Evolutionary conservation across 2,797 vertebrate genomes (phyloP).

Genomic region (Gadopsis marmoratus): DNA sequence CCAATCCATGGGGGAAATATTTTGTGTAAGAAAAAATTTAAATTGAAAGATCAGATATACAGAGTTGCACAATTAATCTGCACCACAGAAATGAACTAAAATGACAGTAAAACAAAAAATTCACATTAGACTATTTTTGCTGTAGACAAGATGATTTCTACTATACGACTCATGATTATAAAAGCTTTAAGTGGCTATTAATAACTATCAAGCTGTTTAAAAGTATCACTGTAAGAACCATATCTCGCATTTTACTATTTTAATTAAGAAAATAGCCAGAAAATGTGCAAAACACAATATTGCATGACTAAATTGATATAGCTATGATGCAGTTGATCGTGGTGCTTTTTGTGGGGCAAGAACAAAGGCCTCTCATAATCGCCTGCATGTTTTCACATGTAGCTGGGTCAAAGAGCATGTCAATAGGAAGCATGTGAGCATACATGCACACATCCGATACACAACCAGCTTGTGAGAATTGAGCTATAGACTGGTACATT

Average conservation of each 20-base stretch:
- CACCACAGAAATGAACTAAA: conserved; percentile 63
- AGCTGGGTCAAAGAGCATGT: conserved; percentile 10
- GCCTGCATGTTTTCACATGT: conserved; percentile 18
- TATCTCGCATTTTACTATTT: conserved; percentile 49
- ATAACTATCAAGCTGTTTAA: conserved; percentile 46
- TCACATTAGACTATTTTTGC: conserved; percentile 57
- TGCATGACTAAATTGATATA: conserved; percentile 53
- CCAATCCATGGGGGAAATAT: conserved; percentile 30
- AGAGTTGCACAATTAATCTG: conserved; percentile 41
- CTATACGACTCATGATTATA: conserved; percentile 26
- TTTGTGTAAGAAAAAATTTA: conserved; percentile 8
- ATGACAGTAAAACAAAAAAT: conserved; percentile 49
- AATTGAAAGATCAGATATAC: conserved; percentile 52
- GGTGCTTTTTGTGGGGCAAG: conserved; percentile 29
- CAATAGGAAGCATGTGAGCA: conserved; percentile 12
- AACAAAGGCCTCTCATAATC: conserved; percentile 31
- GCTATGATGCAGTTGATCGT: conserved; percentile 24
- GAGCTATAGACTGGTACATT: conserved; percentile 12
- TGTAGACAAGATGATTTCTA: conserved; percentile 44
- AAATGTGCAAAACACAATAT: conserved; percentile 65
- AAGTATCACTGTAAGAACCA: conserved; percentile 31
- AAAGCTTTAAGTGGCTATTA: conserved; percentile 42
- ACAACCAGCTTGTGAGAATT: conserved; percentile 22
- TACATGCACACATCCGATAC: conserved; percentile 1
- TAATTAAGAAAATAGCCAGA: conserved; percentile 40